A percentile compares a stretch with the other conserved stretches of the same genome.
phyloP scores from a whole-genome alignment of 2,888 invertebrate genomes.

The Drosophila seclusa region DNA sequence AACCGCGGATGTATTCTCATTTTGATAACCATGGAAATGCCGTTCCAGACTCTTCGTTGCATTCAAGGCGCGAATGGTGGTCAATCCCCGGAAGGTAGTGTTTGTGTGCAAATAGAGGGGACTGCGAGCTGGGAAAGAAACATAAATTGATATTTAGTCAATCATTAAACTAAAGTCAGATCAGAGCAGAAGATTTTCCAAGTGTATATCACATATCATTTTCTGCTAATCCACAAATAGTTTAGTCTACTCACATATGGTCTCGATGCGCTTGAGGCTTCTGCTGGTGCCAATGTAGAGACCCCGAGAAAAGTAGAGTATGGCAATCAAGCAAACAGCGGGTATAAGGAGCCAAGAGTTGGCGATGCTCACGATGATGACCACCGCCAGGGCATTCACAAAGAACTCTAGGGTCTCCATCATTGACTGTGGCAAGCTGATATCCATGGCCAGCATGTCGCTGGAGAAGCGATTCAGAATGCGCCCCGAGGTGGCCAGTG shows the following conservation, averaged over 20 bases:
- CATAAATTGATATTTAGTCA: not conserved
- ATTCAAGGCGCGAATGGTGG: conserved; percentile 90
- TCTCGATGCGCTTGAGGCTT: conserved; percentile 86
- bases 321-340: conserved; percentile 86
- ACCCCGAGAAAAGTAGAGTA: conserved; percentile 86
- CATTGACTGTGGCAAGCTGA: conserved; percentile 87
- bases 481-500: conserved; percentile 88
- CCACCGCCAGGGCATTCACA: conserved; percentile 85
- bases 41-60: conserved; percentile 87
- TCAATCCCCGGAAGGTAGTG: conserved; percentile 90
- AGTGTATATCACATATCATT: not conserved
- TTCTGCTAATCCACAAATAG: not conserved
- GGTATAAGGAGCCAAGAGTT: conserved; percentile 88
- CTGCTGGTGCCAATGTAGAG: conserved; percentile 86
- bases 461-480: conserved; percentile 92
- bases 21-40: conserved; percentile 88
- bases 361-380: conserved; percentile 88
- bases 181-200: not conserved
- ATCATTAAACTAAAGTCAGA: not conserved
- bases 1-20: conserved; percentile 90
- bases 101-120: conserved; percentile 92
- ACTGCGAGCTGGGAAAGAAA: conserved; percentile 87
- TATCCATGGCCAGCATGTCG: conserved; percentile 89
- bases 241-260: conserved; percentile 77
- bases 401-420: conserved; percentile 87